A percentile compares a stretch with the other conserved stretches of the same genome.
Conservation (phyloP, 2,113 vertebrate genomes). For the Agelaius tricolor region DNA sequence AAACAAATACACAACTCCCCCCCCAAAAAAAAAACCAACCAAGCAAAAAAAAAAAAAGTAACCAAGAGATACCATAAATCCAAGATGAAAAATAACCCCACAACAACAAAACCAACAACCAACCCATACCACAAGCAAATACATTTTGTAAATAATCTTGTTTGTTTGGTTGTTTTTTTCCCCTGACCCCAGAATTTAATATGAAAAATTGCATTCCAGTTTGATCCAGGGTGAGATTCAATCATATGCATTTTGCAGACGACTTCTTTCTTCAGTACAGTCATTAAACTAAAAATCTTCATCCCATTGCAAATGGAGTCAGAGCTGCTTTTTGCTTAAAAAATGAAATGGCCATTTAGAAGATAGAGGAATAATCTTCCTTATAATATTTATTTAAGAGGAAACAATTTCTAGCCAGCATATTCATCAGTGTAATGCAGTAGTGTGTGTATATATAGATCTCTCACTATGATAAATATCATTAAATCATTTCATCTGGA, state of each 20-base stretch:
- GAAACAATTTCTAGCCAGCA: not conserved
- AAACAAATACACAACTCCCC: not conserved
- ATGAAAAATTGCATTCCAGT: not conserved
- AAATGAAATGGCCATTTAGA: not conserved
- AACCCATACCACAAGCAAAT: not conserved
- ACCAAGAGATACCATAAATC: not conserved
- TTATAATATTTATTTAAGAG: not conserved
- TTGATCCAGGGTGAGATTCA: not conserved
- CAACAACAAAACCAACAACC: not conserved
- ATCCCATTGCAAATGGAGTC: not conserved
- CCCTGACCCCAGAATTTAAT: not conserved
- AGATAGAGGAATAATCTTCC: not conserved
- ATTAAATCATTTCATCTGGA: not conserved
- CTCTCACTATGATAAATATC: not conserved
- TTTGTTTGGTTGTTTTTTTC: not conserved
- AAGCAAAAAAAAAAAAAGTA: not conserved
- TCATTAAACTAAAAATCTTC: not conserved
- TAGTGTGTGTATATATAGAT: not conserved
- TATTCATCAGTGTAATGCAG: not conserved
- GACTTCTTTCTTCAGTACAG: not conserved
- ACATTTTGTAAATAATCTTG: not conserved
- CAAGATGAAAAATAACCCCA: not conserved
- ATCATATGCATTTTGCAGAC: not conserved
- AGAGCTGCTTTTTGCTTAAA: not conserved
- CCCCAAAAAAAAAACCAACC: fast-evolving